Conservation (phyloP, 2,113 vertebrate genomes). For the Porphyrio hochstetteri region DNA sequence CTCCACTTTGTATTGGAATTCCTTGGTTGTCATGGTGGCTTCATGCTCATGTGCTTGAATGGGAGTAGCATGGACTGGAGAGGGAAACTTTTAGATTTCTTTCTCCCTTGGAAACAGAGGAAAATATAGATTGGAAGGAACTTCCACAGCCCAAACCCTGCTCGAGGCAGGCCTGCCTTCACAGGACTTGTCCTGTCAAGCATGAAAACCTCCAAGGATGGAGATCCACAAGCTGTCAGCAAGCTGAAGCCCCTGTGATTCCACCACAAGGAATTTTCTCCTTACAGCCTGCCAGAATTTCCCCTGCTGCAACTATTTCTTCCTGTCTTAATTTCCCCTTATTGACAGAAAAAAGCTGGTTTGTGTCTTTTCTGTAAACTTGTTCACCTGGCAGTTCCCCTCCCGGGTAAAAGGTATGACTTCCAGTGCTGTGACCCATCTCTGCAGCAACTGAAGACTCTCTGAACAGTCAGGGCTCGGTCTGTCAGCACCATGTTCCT, state of each 20-base stretch:
- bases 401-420: background rate
- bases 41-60: background rate
- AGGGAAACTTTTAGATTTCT: background rate
- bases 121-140: background rate
- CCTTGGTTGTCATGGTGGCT: background rate
- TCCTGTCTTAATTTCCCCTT: background rate
- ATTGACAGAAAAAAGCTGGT: background rate
- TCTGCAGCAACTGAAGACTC: background rate
- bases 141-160: background rate
- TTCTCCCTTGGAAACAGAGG: background rate
- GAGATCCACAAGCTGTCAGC: background rate
- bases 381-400: background rate
- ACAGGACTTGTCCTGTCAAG: background rate
- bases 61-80: background rate
- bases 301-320: background rate
- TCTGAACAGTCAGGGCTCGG: background rate
- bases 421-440: background rate
- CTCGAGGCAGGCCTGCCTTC: background rate
- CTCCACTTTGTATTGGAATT: background rate
- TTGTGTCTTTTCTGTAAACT: background rate
- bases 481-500: background rate
- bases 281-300: background rate
- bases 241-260: background rate
- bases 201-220: background rate
- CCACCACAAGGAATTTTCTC: background rate